Conservation (phyloP, 2,888 invertebrate genomes). For the Stenodera caucasica region DNA sequence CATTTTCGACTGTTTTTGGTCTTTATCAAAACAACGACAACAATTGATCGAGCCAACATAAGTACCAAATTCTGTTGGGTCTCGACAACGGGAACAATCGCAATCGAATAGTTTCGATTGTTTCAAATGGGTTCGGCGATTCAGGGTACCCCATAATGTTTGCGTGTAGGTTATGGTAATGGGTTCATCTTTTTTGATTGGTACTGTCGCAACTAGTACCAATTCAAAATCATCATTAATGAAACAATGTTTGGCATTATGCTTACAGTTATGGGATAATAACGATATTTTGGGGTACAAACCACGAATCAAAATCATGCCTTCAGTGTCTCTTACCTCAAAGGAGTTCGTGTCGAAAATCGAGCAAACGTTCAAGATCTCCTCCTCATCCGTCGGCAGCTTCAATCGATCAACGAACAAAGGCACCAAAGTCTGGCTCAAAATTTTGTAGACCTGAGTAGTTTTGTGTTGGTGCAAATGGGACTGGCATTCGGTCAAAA, state of each 20-base stretch:
- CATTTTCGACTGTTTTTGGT: slow-evolving; percentile 57
- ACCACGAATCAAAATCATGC: slow-evolving; percentile 60
- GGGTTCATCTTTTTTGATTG: slow-evolving; percentile 67
- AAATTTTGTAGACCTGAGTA: slow-evolving; percentile 63
- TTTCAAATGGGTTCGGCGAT: slow-evolving; percentile 61
- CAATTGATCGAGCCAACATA: slow-evolving; percentile 66
- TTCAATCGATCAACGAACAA: slow-evolving; percentile 64
- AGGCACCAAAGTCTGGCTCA: slow-evolving; percentile 65
- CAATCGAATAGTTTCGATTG: slow-evolving; percentile 70
- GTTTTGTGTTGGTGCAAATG: slow-evolving; percentile 64
- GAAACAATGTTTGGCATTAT: slow-evolving; percentile 71
- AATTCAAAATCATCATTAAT: slow-evolving; percentile 62
- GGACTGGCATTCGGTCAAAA: slow-evolving; percentile 60
- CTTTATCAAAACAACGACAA: slow-evolving; percentile 39
- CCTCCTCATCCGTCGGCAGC: slow-evolving; percentile 61
- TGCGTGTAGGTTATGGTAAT: slow-evolving; percentile 72
- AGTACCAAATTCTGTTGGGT: slow-evolving; percentile 66
- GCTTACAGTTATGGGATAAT: slow-evolving; percentile 70
- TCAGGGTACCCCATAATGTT: slow-evolving; percentile 67
- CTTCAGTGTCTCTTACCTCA: slow-evolving; percentile 62
- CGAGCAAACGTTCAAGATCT: slow-evolving; percentile 65
- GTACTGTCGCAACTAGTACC: slow-evolving; percentile 64
- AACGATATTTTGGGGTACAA: slow-evolving; percentile 67
- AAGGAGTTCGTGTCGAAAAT: slow-evolving; percentile 73
- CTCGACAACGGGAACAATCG: slow-evolving; percentile 65